Evolutionary conservation across 2,797 vertebrate genomes (phyloP).

Genomic region (Poecilia picta): DNA sequence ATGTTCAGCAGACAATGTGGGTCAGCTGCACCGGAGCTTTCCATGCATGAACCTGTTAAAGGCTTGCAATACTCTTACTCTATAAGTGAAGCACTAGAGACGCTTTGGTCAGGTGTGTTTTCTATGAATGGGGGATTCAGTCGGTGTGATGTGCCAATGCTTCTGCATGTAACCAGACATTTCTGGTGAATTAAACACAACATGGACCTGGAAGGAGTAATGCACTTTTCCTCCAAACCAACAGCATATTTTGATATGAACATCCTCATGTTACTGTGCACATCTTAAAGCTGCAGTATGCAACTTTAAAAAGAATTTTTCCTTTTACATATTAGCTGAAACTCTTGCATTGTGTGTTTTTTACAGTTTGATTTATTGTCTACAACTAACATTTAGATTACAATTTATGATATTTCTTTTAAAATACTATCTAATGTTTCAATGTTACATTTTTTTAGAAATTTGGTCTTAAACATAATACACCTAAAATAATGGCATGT

Average conservation of each 20-base stretch:
- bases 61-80: neutral
- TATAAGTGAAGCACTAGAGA: neutral
- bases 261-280: neutral
- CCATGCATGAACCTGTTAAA: neutral
- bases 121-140: neutral
- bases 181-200: neutral
- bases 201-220: neutral
- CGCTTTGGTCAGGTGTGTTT: neutral
- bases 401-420: neutral
- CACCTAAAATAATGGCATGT: neutral
- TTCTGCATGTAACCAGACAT: neutral
- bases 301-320: neutral
- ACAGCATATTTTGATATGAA: neutral
- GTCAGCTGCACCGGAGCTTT: neutral
- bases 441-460: neutral
- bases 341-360: neutral
- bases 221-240: neutral
- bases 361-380: neutral
- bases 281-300: neutral
- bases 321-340: neutral
- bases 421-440: neutral
- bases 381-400: neutral
- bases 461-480: no score
- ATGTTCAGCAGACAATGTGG: neutral
- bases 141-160: neutral